Base-by-base conservation (phyloP, 2,888 invertebrate species). In the Patella pellucida region DNA sequence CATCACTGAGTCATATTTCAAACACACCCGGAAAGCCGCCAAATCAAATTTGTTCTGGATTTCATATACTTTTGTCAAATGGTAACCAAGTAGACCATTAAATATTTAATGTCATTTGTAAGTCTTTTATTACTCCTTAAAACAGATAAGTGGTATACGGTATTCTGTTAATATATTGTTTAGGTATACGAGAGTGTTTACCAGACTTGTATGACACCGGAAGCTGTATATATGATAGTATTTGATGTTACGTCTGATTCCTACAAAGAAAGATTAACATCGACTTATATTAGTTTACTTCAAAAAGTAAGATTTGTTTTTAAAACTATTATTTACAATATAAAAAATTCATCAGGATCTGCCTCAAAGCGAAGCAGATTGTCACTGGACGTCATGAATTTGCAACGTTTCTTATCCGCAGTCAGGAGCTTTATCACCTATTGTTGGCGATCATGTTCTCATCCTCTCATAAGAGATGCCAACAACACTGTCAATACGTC, bases 161-260 rank as follows among this genome's bases (percentile, higher is more conserved):
- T 7, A 54, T 16, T 16, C 54, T 16, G 7, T n/a, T 7, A 54
- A 16, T 16, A 16, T 14, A 11, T 19, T 62, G 62, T 62, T 62
- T 62, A 62, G 62, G 23, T 62, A 31, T 72, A 27, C 12, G 56
- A 23, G 19, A 27, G n/a, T 23, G 31, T 41, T 23, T 62, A 72
- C 50, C 69, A 62, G n/a, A 16, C 56, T 1, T 74, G 70, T 15
- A 50, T 76, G 27, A 71, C 76, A 56, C 23, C 73, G 14, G 31
- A 23, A 41, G 73, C 76, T 7, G 14, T 76, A 19, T 76, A 73
- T 52, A 51, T 76, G 69, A 71, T 76, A 5, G 74, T 74, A 15
- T 69, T 52, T 68, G 71, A 74, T 71, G 68, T 70, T 67, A 71
- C 62, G 12, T 68, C 70, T 2, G 54, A 31, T 19, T 23, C 19